These are phyloP conservation scores for Nerophis lumbriciformis DNA, from an alignment of 2,113 vertebrate genomes.

Conservation along the genomic window DNA sequence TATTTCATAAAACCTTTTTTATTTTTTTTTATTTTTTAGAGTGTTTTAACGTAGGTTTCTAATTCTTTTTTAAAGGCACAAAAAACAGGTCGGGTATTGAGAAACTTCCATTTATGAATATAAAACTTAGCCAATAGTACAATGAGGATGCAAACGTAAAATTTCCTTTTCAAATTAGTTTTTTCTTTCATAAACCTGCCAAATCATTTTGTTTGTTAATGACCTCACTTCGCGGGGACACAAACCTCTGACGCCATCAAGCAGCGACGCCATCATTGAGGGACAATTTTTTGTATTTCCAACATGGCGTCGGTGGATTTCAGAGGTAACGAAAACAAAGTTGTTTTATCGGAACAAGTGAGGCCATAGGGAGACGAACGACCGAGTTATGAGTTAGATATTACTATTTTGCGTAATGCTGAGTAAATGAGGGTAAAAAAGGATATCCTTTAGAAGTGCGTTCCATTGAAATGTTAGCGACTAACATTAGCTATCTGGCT, in stretches of 20 bases:
- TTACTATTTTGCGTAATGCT: not conserved
- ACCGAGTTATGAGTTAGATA: not conserved
- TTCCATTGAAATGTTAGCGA: not conserved
- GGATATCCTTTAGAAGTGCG: too few species aligned
- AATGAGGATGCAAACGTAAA: too few species aligned
- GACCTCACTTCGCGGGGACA: not conserved
- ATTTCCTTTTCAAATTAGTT: too few species aligned
- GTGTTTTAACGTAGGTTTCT: too few species aligned
- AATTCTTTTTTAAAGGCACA: too few species aligned
- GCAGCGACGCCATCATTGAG: conserved; percentile 12
- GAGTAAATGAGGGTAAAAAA: not conserved
- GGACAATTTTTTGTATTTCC: conserved; percentile 39
- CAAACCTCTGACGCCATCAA: conserved; percentile 27
- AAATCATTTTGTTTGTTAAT: not conserved
- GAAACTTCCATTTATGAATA: too few species aligned
- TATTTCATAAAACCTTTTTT: too few species aligned
- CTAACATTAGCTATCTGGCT: not conserved
- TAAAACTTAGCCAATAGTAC: too few species aligned
- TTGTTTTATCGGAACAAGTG: not conserved
- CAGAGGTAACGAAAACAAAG: conserved; percentile 43
- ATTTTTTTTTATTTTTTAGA: too few species aligned
- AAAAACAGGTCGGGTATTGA: too few species aligned
- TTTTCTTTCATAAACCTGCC: not conserved
- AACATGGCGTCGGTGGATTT: conserved; percentile 70
- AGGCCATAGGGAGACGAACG: not conserved